Base-by-base conservation (phyloP, 2,888 invertebrate genomes). In the Brachyopa scutellaris region DNA sequence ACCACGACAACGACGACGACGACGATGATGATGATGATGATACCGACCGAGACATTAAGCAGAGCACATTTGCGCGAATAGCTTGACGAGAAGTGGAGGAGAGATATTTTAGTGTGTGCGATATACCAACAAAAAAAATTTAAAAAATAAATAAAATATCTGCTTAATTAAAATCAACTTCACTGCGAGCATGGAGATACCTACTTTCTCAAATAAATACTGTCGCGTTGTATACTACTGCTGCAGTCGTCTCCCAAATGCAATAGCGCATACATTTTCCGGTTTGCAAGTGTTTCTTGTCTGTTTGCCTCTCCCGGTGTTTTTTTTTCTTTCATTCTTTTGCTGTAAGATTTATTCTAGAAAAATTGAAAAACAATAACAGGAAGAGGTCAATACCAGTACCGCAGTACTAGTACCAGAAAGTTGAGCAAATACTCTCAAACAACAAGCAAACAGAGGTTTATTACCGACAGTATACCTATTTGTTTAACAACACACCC, bases 401-500 rank as follows among this genome's bases (percentile, higher is more conserved):
- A 13, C 2, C 5, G 11, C 36, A 36, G n/a, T 33, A n/a, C 21
- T 23, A 40, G 2, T 15, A 17, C 3, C n/a, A 31, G 29, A 23
- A n/a, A 31, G 47, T 26, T 11, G 26, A 55, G 13, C 13, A 36
- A 21, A 38, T 36, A 49, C n/a, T 59, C 55, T 61, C 45, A 49
- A 49, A 42, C 8, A 53, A 53, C 45, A 51, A 45, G 19, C 53
- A 51, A 42, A 61, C 38, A 69, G 21, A 47, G 36, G 31, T 45
- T 21, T 42, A 38, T 23, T 42, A n/a, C 9, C 26, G 26, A 64
- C 31, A 70, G 21, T 64, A 49, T 49, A 66, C 53, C 64, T 33
- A 33, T 13, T 49, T 78, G 59, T 73, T 79, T 49, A 79, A 73
- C 62, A 79, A 79, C 67, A 79, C 66, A 79, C 73, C 79, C 79